A percentile compares a stretch with the other conserved stretches of the same genome.
These are phyloP conservation scores for Empis livida DNA, from an alignment of 2,888 invertebrate species.

Conservation along the genomic window DNA sequence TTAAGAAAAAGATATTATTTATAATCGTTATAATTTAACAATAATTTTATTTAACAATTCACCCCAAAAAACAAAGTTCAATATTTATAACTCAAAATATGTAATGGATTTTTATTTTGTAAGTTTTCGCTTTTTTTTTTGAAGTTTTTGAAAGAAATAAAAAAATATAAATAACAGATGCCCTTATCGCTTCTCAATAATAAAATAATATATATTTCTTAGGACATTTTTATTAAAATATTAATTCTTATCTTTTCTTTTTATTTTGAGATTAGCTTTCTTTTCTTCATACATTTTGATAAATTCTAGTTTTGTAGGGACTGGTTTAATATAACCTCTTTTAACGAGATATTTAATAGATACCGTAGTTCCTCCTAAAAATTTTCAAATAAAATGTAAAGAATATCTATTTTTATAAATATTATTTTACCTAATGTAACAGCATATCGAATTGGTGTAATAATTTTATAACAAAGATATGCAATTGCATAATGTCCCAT, in stretches of 20 bases:
- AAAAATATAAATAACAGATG: too few species aligned
- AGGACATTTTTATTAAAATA: too few species aligned
- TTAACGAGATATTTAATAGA: constrained; percentile 68
- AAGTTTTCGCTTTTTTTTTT: too few species aligned
- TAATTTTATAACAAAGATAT: constrained; percentile 86
- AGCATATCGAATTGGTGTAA: constrained; percentile 82
- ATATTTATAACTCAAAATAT: too few species aligned
- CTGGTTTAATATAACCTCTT: constrained; percentile 73
- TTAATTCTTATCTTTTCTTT: background rate
- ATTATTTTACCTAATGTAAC: constrained; percentile 65
- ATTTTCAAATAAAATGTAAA: background rate
- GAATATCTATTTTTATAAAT: background rate
- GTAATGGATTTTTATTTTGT: too few species aligned
- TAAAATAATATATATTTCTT: too few species aligned
- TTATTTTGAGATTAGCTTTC: background rate
- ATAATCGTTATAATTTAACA: too few species aligned
- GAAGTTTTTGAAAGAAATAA: too few species aligned
- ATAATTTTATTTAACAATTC: too few species aligned
- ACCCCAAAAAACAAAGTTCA: too few species aligned
- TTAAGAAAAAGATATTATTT: too few species aligned
- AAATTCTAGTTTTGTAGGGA: constrained; percentile 52
- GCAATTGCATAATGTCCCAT: constrained; percentile 85
- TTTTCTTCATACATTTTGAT: constrained; percentile 22
- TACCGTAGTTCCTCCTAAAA: constrained; percentile 67
- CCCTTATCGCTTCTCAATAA: too few species aligned